These are phyloP conservation scores for Hydropsyche betteni DNA, from an alignment of 2,888 invertebrate genomes.

Conservation along the genomic window DNA sequence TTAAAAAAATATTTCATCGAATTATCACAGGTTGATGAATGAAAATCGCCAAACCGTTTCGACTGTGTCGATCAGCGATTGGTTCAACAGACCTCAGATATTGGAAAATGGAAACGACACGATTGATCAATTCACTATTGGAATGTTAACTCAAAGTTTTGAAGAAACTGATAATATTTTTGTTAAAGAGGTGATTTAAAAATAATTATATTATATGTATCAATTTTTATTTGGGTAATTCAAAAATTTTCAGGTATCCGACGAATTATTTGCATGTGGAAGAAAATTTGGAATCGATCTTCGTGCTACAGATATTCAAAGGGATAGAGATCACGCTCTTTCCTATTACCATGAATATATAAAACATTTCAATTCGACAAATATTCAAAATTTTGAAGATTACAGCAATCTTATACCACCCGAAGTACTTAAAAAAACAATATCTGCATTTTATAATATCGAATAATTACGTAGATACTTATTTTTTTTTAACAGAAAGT, in stretches of 20 bases:
- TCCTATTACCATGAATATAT: conserved; percentile 73
- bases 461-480: background rate
- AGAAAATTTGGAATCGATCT: conserved; percentile 72
- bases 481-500: conserved; percentile 55
- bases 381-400: conserved; percentile 69
- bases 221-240: conserved; percentile 8
- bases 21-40: background rate
- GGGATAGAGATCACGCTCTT: conserved; percentile 72
- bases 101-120: conserved; percentile 65
- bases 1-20: too few species aligned
- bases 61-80: conserved; percentile 62
- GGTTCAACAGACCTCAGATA: conserved; percentile 65
- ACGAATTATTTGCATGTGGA: conserved; percentile 62
- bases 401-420: conserved; percentile 67
- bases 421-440: conserved; percentile 55
- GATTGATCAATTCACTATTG: conserved; percentile 58
- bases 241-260: conserved; percentile 33
- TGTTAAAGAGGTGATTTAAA: conserved; percentile 53
- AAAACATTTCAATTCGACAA: conserved; percentile 70
- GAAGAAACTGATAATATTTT: conserved; percentile 61
- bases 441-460: background rate
- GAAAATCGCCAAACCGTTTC: background rate
- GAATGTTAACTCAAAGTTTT: conserved; percentile 60
- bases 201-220: background rate
- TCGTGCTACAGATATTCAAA: conserved; percentile 71